Evolutionary conservation across 2,888 invertebrate species (phyloP).

Genomic region (Sesia bembeciformis): DNA sequence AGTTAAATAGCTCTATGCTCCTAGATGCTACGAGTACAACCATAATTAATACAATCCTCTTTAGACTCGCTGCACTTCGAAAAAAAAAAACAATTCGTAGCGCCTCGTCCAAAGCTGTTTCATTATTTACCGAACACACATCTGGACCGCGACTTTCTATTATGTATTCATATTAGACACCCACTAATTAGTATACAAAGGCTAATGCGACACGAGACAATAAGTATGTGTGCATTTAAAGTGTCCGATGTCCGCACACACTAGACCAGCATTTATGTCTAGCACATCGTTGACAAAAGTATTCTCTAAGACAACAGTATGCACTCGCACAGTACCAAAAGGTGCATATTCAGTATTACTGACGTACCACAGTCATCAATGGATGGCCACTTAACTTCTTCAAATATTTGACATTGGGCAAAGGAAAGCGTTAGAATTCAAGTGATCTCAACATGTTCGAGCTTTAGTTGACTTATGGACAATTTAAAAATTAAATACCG

Average conservation of each 20-base stretch:
- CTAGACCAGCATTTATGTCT: conserved; percentile 18
- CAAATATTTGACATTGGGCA: conserved; percentile 70
- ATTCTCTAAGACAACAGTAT: conserved; percentile 34
- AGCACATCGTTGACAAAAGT: conserved; percentile 26
- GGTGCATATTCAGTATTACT: conserved; percentile 66
- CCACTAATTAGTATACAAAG: conserved; percentile 73
- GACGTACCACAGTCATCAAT: conserved; percentile 60
- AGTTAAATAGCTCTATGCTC: too few relatives aligned
- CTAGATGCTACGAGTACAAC: too few relatives aligned
- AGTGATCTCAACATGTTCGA: conserved; percentile 65
- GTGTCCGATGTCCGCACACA: conserved; percentile 47
- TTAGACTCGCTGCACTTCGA: conserved; percentile 4
- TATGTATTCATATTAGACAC: conserved; percentile 69
- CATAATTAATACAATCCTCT: too few relatives aligned
- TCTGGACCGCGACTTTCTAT: conserved; percentile 67
- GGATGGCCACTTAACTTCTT: conserved; percentile 71
- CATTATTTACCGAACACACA: conserved; percentile 66
- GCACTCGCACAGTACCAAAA: conserved; percentile 33
- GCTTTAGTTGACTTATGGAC: conserved; percentile 65
- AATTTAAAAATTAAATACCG: conserved; percentile 69
- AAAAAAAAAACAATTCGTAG: conserved; percentile 51
- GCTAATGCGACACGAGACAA: conserved; percentile 59
- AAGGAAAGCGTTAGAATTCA: conserved; percentile 75
- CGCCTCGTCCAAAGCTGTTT: conserved; percentile 49
- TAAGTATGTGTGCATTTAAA: conserved; percentile 42